Percentiles rank a stretch among this genome's conserved stretches.
These are phyloP conservation scores for Yponomeuta plumbellus DNA, from an alignment of 2,888 invertebrate species.

Conservation along the genomic window DNA sequence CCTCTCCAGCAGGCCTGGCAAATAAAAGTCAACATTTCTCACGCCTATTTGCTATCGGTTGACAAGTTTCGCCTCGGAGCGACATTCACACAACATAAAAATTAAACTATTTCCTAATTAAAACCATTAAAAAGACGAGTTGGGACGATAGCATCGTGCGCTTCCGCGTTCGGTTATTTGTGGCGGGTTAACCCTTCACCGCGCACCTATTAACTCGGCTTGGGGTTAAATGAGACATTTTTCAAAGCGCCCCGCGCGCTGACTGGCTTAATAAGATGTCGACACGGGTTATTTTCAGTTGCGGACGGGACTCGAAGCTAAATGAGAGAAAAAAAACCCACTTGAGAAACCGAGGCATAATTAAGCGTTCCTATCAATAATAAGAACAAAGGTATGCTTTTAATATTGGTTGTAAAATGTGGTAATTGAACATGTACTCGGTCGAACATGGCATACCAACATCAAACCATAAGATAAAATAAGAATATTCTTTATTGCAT, in stretches of 20 bases:
- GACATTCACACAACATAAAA: constrained; percentile 53
- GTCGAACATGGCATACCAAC: no score
- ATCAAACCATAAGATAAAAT: no score
- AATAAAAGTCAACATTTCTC: constrained; percentile 45
- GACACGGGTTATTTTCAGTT: constrained; percentile 68
- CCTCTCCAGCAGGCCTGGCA: constrained; percentile 19
- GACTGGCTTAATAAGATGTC: constrained; percentile 74
- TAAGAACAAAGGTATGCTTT: not conserved
- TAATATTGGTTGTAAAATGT: not conserved
- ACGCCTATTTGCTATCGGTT: constrained; percentile 57
- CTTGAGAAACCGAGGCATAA: constrained; percentile 28
- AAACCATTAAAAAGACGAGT: constrained; percentile 68
- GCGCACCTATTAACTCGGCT: constrained; percentile 57
- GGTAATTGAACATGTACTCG: not conserved
- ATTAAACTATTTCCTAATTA: constrained; percentile 75
- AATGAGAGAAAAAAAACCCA: constrained; percentile 23
- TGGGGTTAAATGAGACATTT: constrained; percentile 74
- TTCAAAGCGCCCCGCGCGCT: constrained; percentile 60
- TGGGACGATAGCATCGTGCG: constrained; percentile 49
- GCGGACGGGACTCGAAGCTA: constrained; percentile 22
- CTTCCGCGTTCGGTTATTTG: constrained; percentile 72
- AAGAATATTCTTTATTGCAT: no score
- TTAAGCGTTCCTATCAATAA: constrained; percentile 24
- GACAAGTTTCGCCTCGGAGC: constrained; percentile 32
- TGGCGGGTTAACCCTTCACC: constrained; percentile 70